phyloP scores from a whole-genome alignment of 2,797 vertebrate species.

The Petrocephalus schoutedeni region DNA sequence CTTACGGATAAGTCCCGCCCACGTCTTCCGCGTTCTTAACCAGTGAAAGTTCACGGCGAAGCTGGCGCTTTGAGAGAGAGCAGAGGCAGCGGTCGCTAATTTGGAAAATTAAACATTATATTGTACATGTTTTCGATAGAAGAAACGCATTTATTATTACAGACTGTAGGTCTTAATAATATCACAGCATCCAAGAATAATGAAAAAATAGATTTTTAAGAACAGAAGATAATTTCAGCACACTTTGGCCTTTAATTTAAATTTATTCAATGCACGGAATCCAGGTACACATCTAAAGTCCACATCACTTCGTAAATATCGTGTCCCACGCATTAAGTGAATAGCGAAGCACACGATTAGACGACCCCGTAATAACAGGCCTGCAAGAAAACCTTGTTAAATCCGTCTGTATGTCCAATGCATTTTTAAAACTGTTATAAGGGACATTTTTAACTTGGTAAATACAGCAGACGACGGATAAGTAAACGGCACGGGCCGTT shows the following conservation, averaged over 20 bases:
- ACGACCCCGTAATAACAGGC: neutral
- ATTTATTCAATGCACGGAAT: neutral
- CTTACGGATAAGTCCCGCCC: constrained; percentile 31
- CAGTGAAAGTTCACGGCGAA: constrained; percentile 62
- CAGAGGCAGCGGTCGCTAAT: constrained; percentile 76
- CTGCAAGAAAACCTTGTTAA: neutral
- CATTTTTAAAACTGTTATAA: neutral
- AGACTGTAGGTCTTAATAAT: constrained; percentile 35
- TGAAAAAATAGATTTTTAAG: neutral
- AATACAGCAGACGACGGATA: neutral
- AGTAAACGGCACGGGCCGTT: neutral
- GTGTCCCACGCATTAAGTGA: neutral
- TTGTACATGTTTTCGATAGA: constrained; percentile 68
- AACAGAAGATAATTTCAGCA: neutral
- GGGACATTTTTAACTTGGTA: neutral
- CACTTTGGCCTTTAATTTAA: neutral
- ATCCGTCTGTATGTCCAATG: neutral
- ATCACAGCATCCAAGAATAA: neutral
- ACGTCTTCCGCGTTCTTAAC: constrained; percentile 63
- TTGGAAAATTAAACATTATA: constrained; percentile 67
- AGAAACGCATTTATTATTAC: constrained; percentile 60
- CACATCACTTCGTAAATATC: neutral
- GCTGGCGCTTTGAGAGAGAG: constrained; percentile 55
- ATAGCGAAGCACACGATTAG: neutral
- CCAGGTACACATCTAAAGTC: neutral